Evolutionary conservation across 2,888 invertebrate genomes (phyloP).

Genomic region (Pristionchus maxplancki): DNA sequence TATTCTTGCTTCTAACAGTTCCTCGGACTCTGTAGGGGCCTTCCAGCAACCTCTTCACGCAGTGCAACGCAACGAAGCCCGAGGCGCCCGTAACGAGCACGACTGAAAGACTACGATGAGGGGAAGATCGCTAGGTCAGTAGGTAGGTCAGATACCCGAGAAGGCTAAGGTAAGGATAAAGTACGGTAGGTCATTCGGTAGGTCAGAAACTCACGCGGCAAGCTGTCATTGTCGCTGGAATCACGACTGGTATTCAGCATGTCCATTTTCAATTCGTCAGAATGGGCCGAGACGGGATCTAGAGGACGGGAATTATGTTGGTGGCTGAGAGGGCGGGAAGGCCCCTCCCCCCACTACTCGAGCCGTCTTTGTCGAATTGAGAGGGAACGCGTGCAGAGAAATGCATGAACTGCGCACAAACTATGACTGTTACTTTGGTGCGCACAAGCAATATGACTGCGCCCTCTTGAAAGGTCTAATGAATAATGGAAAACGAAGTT

Average conservation of each 20-base stretch:
- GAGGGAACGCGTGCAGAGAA: not conserved
- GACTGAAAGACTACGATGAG: conserved; percentile 51
- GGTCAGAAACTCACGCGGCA: conserved; percentile 8
- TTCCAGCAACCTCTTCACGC: conserved; percentile 79
- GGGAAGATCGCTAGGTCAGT: not conserved
- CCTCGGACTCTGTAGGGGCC: conserved; percentile 80
- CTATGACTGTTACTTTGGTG: conserved; percentile 39
- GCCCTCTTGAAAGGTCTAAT: not conserved
- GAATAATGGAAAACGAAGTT: not conserved
- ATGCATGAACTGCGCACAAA: conserved; percentile 8
- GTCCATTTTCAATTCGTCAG: not conserved
- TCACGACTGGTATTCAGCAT: not conserved
- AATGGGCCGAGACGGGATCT: not conserved
- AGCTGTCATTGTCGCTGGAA: not conserved
- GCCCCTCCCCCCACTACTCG: conserved; percentile 31
- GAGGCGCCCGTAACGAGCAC: conserved; percentile 81
- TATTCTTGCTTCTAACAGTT: conserved; percentile 77
- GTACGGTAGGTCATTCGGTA: not conserved
- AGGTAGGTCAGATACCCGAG: conserved; percentile 1
- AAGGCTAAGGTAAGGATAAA: not conserved
- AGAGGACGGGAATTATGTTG: conserved; percentile 8
- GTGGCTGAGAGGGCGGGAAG: not conserved
- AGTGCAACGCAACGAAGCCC: conserved; percentile 80
- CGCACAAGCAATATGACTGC: not conserved
- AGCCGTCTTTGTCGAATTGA: conserved; percentile 32